Conservation (phyloP, 2,888 invertebrate genomes). For the Philopedon plagiatum region DNA sequence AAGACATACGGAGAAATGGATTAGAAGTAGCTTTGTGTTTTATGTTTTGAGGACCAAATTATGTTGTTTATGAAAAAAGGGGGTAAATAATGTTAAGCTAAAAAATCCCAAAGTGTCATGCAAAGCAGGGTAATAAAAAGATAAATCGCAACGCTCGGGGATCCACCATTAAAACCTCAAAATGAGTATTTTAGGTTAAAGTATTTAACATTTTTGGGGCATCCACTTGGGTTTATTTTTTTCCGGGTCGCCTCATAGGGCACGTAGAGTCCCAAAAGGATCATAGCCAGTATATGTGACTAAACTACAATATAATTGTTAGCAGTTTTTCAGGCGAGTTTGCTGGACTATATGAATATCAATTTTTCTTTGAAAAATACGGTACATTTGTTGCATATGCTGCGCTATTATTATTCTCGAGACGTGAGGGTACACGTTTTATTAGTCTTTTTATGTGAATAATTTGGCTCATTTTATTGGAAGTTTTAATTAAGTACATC, state of each 20-base stretch:
- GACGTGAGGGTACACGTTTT: background rate
- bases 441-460: background rate
- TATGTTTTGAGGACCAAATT: constrained; percentile 7
- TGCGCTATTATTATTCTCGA: background rate
- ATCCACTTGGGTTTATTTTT: constrained; percentile 9
- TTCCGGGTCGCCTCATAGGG: background rate
- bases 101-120: constrained; percentile 21
- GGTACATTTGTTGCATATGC: background rate
- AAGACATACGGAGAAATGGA: constrained; percentile 3
- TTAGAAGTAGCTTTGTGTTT: constrained; percentile 12
- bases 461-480: constrained; percentile 5
- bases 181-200: constrained; percentile 8
- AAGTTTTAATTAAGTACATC: constrained; percentile 2
- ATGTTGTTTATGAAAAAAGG: constrained; percentile 19
- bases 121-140: constrained; percentile 20
- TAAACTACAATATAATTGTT: constrained; percentile 16
- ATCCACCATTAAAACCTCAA: constrained; percentile 14
- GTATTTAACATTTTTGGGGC: constrained; percentile 21
- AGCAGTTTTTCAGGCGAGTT: background rate
- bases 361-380: background rate
- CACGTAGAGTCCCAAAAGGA: background rate
- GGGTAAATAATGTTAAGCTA: constrained; percentile 12
- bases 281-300: constrained; percentile 13
- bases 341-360: background rate
- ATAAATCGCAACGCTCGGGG: constrained; percentile 17